Evolutionary conservation across 2,113 vertebrate species (phyloP).

Genomic region (Periophthalmodon schlosseri): DNA sequence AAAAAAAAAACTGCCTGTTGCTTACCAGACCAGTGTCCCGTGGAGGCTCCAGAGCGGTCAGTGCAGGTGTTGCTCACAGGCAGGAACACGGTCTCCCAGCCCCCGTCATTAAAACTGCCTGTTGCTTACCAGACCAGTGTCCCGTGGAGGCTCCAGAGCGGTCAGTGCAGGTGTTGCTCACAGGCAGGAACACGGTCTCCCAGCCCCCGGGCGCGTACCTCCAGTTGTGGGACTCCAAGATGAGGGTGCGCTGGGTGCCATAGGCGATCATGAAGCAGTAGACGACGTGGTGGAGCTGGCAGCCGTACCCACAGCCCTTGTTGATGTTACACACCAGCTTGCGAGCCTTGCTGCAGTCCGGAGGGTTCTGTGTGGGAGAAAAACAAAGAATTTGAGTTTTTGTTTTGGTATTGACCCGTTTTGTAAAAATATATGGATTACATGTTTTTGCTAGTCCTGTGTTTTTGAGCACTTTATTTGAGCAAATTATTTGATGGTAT

Average conservation of each 20-base stretch:
- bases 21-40: conserved; percentile 96
- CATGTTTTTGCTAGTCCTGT: too few species aligned
- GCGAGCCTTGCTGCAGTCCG: conserved; percentile 95
- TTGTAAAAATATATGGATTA: too few species aligned
- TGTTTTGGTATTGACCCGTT: too few species aligned
- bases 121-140: conserved; percentile 91
- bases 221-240: conserved; percentile 98
- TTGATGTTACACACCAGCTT: conserved; percentile 99
- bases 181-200: conserved; percentile 96
- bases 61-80: conserved; percentile 95
- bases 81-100: conserved; percentile 97
- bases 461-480: too few species aligned
- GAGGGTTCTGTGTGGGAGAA: conserved; percentile 84
- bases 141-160: conserved; percentile 87
- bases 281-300: conserved; percentile 97
- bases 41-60: conserved; percentile 87
- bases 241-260: conserved; percentile 92
- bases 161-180: conserved; percentile 94
- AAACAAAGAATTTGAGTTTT: conserved; percentile 24
- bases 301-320: conserved; percentile 98
- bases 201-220: conserved; percentile 94
- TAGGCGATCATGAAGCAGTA: conserved; percentile 99
- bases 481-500: too few species aligned
- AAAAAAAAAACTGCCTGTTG: too few species aligned
- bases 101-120: conserved; percentile 67